Evolutionary conservation across 2,113 vertebrate species (phyloP).

Genomic region (Podarcis cretensis): DNA sequence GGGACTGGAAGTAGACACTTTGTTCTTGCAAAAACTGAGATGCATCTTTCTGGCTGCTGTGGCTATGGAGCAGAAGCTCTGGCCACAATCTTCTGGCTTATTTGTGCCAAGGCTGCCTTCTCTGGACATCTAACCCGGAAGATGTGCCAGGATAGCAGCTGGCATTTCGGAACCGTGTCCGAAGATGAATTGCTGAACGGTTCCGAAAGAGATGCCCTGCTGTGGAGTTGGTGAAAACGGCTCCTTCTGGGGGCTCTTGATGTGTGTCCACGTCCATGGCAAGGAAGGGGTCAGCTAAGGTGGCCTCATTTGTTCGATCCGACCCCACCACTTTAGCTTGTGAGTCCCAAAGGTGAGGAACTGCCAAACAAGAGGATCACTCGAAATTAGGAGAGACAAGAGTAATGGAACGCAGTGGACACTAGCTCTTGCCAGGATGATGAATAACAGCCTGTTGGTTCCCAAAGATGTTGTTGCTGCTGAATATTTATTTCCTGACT

Average conservation of each 20-base stretch:
- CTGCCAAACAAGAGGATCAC: background rate
- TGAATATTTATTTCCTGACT: slow-evolving; percentile 31
- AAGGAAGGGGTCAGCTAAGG: background rate
- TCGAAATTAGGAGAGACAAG: background rate
- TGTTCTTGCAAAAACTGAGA: background rate
- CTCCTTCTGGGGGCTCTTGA: background rate
- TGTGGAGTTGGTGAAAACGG: background rate
- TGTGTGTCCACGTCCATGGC: background rate
- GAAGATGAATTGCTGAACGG: background rate
- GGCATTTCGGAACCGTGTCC: background rate
- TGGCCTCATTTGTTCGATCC: background rate
- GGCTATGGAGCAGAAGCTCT: background rate
- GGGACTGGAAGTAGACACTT: background rate
- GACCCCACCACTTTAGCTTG: background rate
- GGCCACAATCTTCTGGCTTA: background rate
- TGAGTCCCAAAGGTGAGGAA: slow-evolving; percentile 3
- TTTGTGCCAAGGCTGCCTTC: background rate
- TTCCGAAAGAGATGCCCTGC: background rate
- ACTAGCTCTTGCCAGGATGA: background rate
- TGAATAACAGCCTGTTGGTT: background rate
- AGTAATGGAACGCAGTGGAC: background rate
- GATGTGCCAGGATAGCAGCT: background rate
- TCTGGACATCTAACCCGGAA: background rate
- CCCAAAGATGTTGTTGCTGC: slow-evolving; percentile 11
- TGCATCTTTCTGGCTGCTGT: background rate